Base-by-base conservation (phyloP, 2,113 vertebrate genomes). In the Xerus inauris region DNA sequence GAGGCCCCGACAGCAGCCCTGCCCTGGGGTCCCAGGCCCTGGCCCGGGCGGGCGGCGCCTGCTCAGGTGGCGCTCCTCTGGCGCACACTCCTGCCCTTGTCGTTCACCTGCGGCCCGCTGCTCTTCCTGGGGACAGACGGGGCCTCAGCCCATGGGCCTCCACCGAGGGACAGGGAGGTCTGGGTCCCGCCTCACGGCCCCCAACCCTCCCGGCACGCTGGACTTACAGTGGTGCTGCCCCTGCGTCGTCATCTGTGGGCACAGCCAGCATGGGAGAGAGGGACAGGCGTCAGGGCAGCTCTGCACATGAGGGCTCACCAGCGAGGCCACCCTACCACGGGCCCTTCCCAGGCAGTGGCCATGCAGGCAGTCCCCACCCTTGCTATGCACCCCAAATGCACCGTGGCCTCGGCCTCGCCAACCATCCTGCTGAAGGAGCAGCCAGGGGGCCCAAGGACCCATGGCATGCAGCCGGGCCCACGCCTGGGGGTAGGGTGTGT, bases 181-280 rank as follows among this genome's bases (percentile, higher is more conserved):
- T 35, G 30, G 51, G 14, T 0, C 28, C 35, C 26, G 3, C 5
- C 73, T 4, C 1, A 16, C 17, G 7, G 32, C 35, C 80, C 24
- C 8, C 20, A 1, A 0, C 1, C 12, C 1, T 75, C 45, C 3
- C 4, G 9, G 2, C 0, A 0, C 0, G 57, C 45, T 3, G 26
- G 96, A 99, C 99, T 99, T 98, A 99, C 99, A 99, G 98, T 1
- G 99, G 99, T 59, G 99, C 99, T 30, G 99, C 98, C 71, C 99
- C 99, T 97, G 99, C 98, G 97, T 99, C 99, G 0, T 99, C 99
- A 90, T 99, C 99, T 99, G 95, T 0, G 97, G 47, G 13, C 19
- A 11, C 51, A n/a, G 87, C 57, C 96, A 67, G 0, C 35, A 19
- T 92, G 57, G 71, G 32, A 91, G 32, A 89, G 64, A 45, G 24